Percentiles rank a stretch among this genome's conserved stretches.
Evolutionary conservation across 2,888 invertebrate genomes (phyloP).

Genomic region (Drosophila kambysellisi): DNA sequence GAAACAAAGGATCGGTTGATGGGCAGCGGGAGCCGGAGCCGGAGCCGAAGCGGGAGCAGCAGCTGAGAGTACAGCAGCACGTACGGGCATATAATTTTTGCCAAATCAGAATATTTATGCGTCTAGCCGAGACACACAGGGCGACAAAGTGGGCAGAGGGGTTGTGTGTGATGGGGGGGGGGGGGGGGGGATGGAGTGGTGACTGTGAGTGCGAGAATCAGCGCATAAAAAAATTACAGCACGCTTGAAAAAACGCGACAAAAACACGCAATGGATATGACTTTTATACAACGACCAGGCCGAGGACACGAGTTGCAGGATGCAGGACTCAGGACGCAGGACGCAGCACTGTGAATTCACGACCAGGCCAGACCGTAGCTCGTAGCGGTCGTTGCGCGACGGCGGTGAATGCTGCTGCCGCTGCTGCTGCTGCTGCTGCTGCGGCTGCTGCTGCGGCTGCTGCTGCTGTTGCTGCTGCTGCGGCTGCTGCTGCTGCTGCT

Average conservation of each 20-base stretch:
- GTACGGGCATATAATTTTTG: constrained; percentile 81
- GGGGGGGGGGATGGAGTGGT: not conserved
- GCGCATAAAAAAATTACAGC: constrained; percentile 74
- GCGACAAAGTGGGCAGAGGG: not conserved
- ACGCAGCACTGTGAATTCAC: constrained; percentile 23
- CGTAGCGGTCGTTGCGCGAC: not conserved
- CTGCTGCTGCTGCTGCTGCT: not conserved
- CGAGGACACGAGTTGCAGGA: constrained; percentile 21
- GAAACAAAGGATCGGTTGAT: constrained; percentile 8
- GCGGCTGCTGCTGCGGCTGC: constrained; percentile 7
- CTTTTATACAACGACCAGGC: constrained; percentile 70
- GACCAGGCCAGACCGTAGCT: constrained; percentile 22
- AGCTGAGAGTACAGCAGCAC: constrained; percentile 57
- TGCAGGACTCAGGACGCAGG: constrained; percentile 17
- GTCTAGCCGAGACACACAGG: constrained; percentile 67
- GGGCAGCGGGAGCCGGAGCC: not conserved
- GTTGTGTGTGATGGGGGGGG: not conserved
- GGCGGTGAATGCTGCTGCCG: not conserved
- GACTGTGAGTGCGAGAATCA: constrained; percentile 36
- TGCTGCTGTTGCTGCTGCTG: not conserved
- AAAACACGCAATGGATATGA: constrained; percentile 81
- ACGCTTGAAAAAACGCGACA: constrained; percentile 79
- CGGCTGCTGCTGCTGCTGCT: not conserved
- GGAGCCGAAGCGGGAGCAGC: not conserved
- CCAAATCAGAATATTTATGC: constrained; percentile 83